Conservation (phyloP, 2,888 invertebrate genomes). For the Macaria notata region DNA sequence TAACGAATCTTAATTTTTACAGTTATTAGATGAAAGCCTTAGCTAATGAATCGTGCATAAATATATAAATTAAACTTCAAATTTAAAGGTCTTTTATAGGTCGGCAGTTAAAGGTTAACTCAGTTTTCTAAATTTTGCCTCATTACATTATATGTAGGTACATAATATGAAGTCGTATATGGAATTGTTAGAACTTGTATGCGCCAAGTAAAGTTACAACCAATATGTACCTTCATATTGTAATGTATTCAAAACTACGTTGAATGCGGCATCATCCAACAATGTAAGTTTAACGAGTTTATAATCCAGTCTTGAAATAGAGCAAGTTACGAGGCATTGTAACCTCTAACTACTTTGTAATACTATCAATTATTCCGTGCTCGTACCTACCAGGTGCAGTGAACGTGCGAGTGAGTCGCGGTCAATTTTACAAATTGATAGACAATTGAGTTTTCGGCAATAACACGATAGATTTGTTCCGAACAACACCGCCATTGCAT, state of each 20-base stretch:
- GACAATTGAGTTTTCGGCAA: constrained; percentile 42
- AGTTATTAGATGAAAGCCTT: no score
- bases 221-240: no score
- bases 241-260: constrained; percentile 6
- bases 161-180: no score
- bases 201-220: no score
- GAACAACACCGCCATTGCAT: constrained; percentile 50
- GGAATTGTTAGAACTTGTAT: no score
- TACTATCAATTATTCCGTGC: constrained; percentile 11
- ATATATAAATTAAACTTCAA: no score
- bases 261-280: constrained; percentile 11
- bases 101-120: no score
- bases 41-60: no score
- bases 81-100: no score
- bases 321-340: constrained; percentile 5
- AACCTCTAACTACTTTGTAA: constrained; percentile 11
- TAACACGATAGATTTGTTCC: constrained; percentile 49
- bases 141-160: no score
- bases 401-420: constrained; percentile 38
- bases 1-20: no score
- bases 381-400: constrained; percentile 15
- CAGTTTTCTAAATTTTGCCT: no score
- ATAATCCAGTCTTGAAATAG: constrained; percentile 12
- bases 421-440: constrained; percentile 48
- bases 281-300: constrained; percentile 23